Conservation (phyloP, 2,113 vertebrate genomes). For the Mobula hypostoma region DNA sequence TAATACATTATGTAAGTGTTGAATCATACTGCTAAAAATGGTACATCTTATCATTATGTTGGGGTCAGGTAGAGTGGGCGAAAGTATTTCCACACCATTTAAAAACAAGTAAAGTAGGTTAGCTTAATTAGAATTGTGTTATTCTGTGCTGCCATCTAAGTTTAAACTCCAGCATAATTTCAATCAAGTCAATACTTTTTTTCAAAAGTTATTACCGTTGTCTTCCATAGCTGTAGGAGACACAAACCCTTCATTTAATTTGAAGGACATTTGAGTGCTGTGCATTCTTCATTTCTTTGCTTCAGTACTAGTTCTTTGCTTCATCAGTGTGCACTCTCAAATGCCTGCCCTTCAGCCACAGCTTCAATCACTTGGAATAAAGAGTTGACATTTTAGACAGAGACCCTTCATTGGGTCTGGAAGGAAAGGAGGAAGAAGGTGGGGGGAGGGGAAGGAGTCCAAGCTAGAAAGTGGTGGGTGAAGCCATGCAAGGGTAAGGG, state of each 20-base stretch:
- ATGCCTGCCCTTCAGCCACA: not conserved
- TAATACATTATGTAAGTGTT: not conserved
- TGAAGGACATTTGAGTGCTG: not conserved
- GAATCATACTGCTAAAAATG: not conserved
- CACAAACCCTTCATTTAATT: not conserved
- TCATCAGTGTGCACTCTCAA: not conserved
- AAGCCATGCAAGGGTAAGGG: too few species aligned
- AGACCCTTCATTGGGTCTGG: too few species aligned
- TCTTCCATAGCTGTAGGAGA: not conserved
- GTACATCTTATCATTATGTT: not conserved
- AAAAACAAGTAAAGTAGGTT: not conserved
- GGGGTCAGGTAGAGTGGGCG: not conserved
- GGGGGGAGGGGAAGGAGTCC: too few species aligned
- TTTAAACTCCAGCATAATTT: not conserved
- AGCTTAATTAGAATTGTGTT: not conserved
- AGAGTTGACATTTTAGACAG: too few species aligned
- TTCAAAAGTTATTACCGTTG: not conserved
- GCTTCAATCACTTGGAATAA: not conserved
- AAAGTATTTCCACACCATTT: not conserved
- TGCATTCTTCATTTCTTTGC: not conserved
- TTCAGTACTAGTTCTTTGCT: not conserved
- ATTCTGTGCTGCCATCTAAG: not conserved
- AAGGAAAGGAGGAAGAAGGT: too few species aligned
- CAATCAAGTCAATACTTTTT: not conserved
- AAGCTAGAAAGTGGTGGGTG: too few species aligned